These are phyloP conservation scores for Trichosurus vulpecula DNA, from an alignment of 2,797 vertebrate species.

Conservation along the genomic window DNA sequence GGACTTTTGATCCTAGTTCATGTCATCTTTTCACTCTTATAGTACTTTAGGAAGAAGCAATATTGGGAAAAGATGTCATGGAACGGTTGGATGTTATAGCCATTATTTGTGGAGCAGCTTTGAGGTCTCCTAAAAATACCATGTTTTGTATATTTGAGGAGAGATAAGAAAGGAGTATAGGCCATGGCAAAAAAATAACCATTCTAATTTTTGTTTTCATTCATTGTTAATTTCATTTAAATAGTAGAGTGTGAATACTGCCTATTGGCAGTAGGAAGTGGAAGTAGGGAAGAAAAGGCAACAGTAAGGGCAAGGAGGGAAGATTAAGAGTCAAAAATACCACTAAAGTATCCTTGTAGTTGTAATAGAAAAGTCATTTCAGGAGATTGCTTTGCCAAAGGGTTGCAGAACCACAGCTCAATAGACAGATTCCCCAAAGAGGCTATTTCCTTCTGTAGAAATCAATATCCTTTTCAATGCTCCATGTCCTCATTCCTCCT, in stretches of 20 bases:
- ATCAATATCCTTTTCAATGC: conserved; percentile 26
- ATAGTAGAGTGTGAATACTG: not conserved
- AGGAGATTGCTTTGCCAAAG: conserved; percentile 26
- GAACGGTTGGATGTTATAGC: not conserved
- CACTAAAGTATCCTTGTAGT: not conserved
- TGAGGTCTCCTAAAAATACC: not conserved
- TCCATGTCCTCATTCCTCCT: not conserved
- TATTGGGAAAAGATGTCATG: not conserved
- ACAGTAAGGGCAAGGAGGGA: not conserved
- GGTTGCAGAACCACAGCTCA: not conserved
- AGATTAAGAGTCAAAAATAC: not conserved
- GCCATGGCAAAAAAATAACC: not conserved
- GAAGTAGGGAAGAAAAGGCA: not conserved
- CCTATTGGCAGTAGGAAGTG: not conserved
- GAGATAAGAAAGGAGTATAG: not conserved
- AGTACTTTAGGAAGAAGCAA: not conserved
- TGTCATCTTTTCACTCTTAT: not conserved
- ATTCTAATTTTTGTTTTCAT: conserved; percentile 31
- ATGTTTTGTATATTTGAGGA: not conserved
- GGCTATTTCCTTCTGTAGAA: conserved; percentile 59
- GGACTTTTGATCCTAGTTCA: not conserved
- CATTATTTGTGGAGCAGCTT: not conserved
- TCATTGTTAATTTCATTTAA: conserved; percentile 27
- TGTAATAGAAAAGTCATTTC: not conserved
- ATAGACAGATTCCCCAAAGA: conserved; percentile 35